A percentile compares a stretch with the other conserved stretches of the same genome.
Evolutionary conservation across 1,140 invertebrate species (phyloP).

Genomic region (Dreissena rostriformis): DNA sequence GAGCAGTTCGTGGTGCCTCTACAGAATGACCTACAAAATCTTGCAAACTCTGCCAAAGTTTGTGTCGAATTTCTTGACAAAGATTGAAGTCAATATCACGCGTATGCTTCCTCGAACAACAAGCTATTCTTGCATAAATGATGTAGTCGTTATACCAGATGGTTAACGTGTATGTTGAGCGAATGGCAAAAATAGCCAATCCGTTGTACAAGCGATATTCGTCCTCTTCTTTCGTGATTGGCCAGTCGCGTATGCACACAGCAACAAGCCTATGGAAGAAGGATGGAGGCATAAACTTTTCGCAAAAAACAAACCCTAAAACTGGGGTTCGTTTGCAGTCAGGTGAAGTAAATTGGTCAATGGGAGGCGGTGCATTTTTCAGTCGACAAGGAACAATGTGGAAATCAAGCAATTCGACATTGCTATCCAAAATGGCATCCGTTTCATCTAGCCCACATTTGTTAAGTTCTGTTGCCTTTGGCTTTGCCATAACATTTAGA

Average conservation of each 20-base stretch:
- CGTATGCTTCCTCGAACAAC: neutral
- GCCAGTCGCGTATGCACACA: slow-evolving; percentile 1
- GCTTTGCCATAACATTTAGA: slow-evolving; percentile 37
- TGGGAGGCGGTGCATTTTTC: neutral
- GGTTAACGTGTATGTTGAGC: neutral
- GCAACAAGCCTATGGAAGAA: slow-evolving; percentile 29
- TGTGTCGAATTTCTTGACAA: neutral
- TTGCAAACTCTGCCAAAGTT: neutral
- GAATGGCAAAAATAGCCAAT: slow-evolving; percentile 1
- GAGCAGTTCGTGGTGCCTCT: neutral
- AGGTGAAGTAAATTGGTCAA: neutral
- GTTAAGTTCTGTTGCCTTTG: neutral
- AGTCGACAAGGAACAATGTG: slow-evolving; percentile 30
- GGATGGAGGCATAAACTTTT: slow-evolving; percentile 43
- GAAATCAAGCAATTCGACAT: neutral
- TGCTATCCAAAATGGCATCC: neutral
- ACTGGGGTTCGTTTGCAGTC: slow-evolving; percentile 2
- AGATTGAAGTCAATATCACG: neutral
- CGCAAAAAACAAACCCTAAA: neutral
- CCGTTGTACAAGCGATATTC: slow-evolving; percentile 11
- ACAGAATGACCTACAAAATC: slow-evolving; percentile 15
- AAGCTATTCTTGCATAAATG: slow-evolving; percentile 18
- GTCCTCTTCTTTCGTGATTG: neutral
- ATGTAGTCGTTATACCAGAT: slow-evolving; percentile 39
- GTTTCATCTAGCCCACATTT: neutral